Percentiles rank a stretch among this genome's conserved stretches.
phyloP scores from a whole-genome alignment of 2,797 vertebrate genomes.

The Protonibea diacanthus region DNA sequence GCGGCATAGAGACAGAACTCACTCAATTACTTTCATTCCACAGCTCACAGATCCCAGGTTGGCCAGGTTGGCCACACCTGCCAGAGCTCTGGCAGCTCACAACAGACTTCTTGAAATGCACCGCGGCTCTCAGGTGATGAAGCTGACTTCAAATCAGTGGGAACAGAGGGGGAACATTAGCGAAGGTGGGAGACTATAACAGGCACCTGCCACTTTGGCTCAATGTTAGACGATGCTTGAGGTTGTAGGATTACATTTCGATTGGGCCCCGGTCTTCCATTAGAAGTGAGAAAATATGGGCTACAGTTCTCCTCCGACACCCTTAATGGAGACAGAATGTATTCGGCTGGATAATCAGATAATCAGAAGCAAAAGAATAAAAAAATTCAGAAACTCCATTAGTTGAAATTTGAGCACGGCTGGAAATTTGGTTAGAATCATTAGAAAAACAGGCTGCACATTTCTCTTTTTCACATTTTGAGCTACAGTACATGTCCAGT shows the following conservation, averaged over 20 bases:
- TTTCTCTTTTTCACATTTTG: conserved; percentile 18
- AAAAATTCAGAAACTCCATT: conserved; percentile 38
- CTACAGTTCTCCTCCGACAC: conserved; percentile 31
- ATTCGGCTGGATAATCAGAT: conserved; percentile 51
- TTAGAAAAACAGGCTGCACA: conserved; percentile 3
- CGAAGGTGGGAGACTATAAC: conserved; percentile 54
- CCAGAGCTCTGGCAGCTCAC: conserved; percentile 52
- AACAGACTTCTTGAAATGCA: conserved; percentile 68
- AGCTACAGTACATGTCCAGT: neutral
- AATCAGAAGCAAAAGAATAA: conserved; percentile 36
- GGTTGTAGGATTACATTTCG: conserved; percentile 70
- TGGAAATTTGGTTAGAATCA: conserved; percentile 33
- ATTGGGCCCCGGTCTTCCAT: conserved; percentile 58
- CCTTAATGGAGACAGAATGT: conserved; percentile 56
- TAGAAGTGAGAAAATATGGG: conserved; percentile 56
- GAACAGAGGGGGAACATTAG: conserved; percentile 66
- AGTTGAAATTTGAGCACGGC: conserved; percentile 49
- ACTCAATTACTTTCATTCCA: conserved; percentile 65
- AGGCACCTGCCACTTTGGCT: conserved; percentile 78
- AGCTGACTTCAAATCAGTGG: conserved; percentile 67
- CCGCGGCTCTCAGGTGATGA: conserved; percentile 45
- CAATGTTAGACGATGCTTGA: conserved; percentile 40
- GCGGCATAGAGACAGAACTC: conserved; percentile 51
- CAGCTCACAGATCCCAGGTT: conserved; percentile 56
- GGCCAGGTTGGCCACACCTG: conserved; percentile 60